Evolutionary conservation across 2,888 invertebrate genomes (phyloP).

Genomic region (Oxyteleia sp.): DNA sequence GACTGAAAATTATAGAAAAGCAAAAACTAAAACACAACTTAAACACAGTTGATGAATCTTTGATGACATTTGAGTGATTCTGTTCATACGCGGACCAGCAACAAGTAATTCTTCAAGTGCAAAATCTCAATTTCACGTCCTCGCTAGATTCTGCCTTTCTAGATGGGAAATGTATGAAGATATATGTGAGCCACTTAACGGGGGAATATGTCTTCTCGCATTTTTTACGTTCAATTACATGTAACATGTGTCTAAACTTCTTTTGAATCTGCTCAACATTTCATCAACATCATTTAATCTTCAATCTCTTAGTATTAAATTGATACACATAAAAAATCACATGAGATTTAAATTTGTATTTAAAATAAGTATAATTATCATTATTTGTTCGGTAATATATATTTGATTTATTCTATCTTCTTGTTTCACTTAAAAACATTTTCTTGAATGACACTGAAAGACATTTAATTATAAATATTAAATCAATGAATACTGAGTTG

Average conservation of each 20-base stretch:
- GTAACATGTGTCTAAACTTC: not conserved
- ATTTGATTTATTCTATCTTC: no score
- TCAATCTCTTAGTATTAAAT: no score
- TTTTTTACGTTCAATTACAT: conserved; percentile 31
- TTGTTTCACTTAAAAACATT: no score
- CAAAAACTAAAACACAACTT: not conserved
- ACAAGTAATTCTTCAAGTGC: conserved; percentile 28
- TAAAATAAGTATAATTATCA: no score
- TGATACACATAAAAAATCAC: no score
- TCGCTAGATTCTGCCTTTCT: conserved; percentile 15
- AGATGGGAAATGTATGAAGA: conserved; percentile 22
- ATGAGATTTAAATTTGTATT: no score
- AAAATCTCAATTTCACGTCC: conserved; percentile 23
- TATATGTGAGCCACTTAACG: conserved; percentile 24
- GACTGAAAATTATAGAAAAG: no score
- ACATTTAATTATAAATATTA: no score
- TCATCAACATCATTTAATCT: not conserved
- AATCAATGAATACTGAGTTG: no score
- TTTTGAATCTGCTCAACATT: conserved; percentile 3
- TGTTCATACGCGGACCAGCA: conserved; percentile 2
- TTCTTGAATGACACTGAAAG: no score
- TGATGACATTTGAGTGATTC: not conserved
- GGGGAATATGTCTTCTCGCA: conserved; percentile 16
- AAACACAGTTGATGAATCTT: not conserved
- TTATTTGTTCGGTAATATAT: no score